Base-by-base conservation (phyloP, 2,113 vertebrate species). In the Mus spicilegus region DNA sequence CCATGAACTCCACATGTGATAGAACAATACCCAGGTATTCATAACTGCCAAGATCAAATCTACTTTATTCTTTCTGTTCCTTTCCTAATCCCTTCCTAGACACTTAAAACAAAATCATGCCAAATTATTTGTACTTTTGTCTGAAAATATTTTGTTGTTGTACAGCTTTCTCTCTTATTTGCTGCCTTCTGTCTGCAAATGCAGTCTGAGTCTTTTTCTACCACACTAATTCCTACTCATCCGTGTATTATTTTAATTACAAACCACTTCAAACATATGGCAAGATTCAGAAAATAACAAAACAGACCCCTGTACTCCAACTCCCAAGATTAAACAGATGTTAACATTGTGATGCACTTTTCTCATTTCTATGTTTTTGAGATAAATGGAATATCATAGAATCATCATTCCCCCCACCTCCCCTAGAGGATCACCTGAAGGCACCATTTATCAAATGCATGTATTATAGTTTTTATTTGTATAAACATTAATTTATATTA, bases 201-300 rank as follows among this genome's bases (percentile, higher is more conserved):
- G 77, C 86, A 87, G 93, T 90, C 92, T 90, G 81, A 78, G 58
- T 65, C 61, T 80, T 97, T 98, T 97, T 97, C 96, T 97, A 89
- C 77, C 49, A 97, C 96, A 97, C 86, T 95, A 97, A 96, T 96
- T 97, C 94, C 89, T 96, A 96, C 77, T 95, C 96, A 97, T 95
- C 94, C 69, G 12, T 98, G 94, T 72, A 97, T 95, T 94, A 93
- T 92, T 97, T 98, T 97, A 97, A 98, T 98, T 98, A 96, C 89
- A 95, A 95, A 96, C 49, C 96, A 91, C 67, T 97, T 96, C 94
- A 70, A 95, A 93, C 97, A 98, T 97, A 97, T 96, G 97, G 97
- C 80, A 96, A 93, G 93, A 91, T 89, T 80, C 4, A 92, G 95
- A 93, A 95, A 97, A 94, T 93, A 95, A 94, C 89, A 87, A 82